These are phyloP conservation scores for Kryptolebias marmoratus DNA, from an alignment of 2,113 vertebrate species.

Conservation along the genomic window DNA sequence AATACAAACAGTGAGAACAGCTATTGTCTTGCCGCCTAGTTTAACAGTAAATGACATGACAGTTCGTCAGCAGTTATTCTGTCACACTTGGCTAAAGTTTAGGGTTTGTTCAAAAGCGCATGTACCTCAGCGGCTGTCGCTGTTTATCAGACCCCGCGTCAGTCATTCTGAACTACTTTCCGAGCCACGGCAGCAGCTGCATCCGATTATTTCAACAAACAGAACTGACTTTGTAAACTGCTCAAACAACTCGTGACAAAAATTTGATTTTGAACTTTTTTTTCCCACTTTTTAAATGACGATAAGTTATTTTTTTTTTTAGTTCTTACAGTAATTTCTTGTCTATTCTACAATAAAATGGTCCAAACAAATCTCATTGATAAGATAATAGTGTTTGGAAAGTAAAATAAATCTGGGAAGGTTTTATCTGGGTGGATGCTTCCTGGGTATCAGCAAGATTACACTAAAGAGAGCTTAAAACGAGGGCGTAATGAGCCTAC, in stretches of 20 bases:
- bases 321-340: neutral
- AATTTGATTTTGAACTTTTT: neutral
- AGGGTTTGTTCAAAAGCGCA: conserved; percentile 25
- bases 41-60: conserved; percentile 48
- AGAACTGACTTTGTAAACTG: neutral
- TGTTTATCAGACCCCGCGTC: conserved; percentile 17
- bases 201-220: conserved; percentile 13
- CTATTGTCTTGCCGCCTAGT: conserved; percentile 54
- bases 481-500: conserved; percentile 9
- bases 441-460: conserved; percentile 35
- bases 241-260: neutral
- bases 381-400: conserved; percentile 31
- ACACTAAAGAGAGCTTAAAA: conserved; percentile 3
- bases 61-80: conserved; percentile 52
- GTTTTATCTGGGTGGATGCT: conserved; percentile 51
- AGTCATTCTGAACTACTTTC: conserved; percentile 26
- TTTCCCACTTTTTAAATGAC: neutral
- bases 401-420: conserved; percentile 7
- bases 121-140: conserved; percentile 14
- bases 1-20: conserved; percentile 62
- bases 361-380: conserved; percentile 6
- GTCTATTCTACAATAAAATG: neutral
- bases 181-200: conserved; percentile 11
- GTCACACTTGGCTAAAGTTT: conserved; percentile 36
- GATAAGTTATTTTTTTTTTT: neutral